Percentiles rank a stretch among this genome's conserved stretches.
phyloP scores from a whole-genome alignment of 2,888 invertebrate genomes.

The Boloria euphrosyne region DNA sequence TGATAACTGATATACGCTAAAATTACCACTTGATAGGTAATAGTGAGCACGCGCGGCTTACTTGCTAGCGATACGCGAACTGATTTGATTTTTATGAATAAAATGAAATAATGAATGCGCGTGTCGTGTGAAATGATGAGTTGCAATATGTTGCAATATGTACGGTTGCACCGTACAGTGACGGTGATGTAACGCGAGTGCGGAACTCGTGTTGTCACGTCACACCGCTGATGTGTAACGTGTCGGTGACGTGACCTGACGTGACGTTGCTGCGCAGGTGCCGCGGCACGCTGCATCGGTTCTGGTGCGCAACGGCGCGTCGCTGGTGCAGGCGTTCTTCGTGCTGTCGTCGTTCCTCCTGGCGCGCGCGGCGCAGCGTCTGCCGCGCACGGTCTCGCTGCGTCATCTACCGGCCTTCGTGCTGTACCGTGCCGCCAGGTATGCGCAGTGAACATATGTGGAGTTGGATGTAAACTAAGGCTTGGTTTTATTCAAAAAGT shows the following conservation, averaged over 20 bases:
- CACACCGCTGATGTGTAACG: no score
- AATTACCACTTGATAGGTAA: no score
- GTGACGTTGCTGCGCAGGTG: slow-evolving; percentile 43
- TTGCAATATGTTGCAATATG: background rate
- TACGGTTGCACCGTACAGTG: background rate
- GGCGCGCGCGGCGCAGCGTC: slow-evolving; percentile 57
- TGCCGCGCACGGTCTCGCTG: slow-evolving; percentile 44
- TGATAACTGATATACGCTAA: no score
- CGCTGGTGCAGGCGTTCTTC: slow-evolving; percentile 60
- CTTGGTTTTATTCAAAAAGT: no score
- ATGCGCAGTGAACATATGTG: slow-evolving; percentile 10
- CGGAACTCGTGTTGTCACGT: no score
- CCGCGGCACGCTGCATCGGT: slow-evolving; percentile 52
- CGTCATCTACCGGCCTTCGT: slow-evolving; percentile 51
- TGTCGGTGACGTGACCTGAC: background rate
- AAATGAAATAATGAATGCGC: no score
- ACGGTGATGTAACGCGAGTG: no score
- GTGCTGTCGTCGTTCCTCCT: slow-evolving; percentile 63
- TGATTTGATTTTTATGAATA: no score
- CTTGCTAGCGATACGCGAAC: no score
- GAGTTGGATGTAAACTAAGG: no score
- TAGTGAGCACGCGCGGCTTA: no score
- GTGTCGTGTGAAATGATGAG: background rate
- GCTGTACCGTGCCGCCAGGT: slow-evolving; percentile 57
- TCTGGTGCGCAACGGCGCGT: slow-evolving; percentile 62